Base-by-base conservation (phyloP, 2,888 invertebrate species). In the Brenthis ino region DNA sequence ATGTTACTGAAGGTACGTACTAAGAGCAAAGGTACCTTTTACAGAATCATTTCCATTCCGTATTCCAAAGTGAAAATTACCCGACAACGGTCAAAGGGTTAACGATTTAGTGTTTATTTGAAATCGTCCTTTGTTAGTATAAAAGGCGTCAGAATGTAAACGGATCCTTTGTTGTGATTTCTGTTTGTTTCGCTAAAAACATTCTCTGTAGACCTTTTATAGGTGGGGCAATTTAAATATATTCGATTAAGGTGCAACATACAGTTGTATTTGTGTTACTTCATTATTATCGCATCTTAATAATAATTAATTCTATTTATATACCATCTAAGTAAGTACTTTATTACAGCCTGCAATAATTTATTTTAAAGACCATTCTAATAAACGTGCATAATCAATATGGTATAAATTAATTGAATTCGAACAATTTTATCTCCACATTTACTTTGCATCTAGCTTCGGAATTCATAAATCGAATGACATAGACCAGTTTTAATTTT, bases 41-140 rank as follows among this genome's bases (percentile, higher is more conserved):
- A 78, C 82, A 80, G 88, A 91, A 88, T 88, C 86, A 87, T 91
- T 91, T 88, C 89, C 83, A 90, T 91, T 89, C 86, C 86, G 85
- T 89, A 89, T 93, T 89, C 88, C 88, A 81, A 82, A 83, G 88
- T 88, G 92, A 90, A 93, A 93, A 91, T 92, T 89, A 87, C 90
- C 88, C 87, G 85, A 85, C 79, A 86, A 85, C 90, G 91, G 92
- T 91, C 91, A 92, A 93, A 92, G 91, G 93, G 93, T 91, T 89
- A 90, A 87, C 90, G 81, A 88, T 91, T 91, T 86, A 85, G 84
- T 91, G 91, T 92, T 91, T 92, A 91, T 92, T 91, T 88, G 87
- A 89, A 91, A 90, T 88, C 86, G 80, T 85, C 91, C 89, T 92
- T 91, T 91, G 92, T 92, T 89, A 87, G 89, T 88, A 87, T 89